Base-by-base conservation (phyloP, 2,888 invertebrate genomes). In the Cosmia trapezina region DNA sequence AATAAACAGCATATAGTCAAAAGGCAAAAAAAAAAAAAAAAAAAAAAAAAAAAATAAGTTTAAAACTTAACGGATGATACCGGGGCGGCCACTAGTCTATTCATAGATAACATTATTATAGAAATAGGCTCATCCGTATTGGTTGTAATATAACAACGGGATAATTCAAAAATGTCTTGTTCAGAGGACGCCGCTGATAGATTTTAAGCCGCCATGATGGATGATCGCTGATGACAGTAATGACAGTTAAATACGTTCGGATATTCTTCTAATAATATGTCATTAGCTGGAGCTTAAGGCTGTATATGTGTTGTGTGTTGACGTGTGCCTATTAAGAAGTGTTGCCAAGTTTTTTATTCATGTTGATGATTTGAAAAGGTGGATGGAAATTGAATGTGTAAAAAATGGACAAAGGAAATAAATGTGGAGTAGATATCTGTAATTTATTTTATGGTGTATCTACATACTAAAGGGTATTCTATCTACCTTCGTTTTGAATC, bases 161-260 rank as follows among this genome's bases (percentile, higher is more conserved):
- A 84, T 86, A 86, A 86, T 84, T 83, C 61, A 83, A 84, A 85
- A 84, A 81, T 71, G 70, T 56, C 49, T 63, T 76, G 76, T 81
- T 76, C 81, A 76, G 56, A 76, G 61, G 74, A 76, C 65, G 78
- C 84, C 83, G 84, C 81, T 78, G 76, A 81, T 84, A 80, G 78
- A 84, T 64, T 80, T 82, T 85, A 85, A 83, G 78, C 79, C 78
- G 80, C 81, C 74, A 74, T 86, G 83, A 80, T 86, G 84, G 84
- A 86, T 86, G 84, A 73, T 41, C 45, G 70, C 62, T 67, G 86
- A 86, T 83, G 86, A 84, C 86, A 83, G 76, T 84, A 86, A 84
- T 80, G 84, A 81, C 84, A 81, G 84, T 81, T 86, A 84, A 84
- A 84, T 86, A 72, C 80, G 86, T 84, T 84, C 76, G 80, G 80